Base-by-base conservation (phyloP, 1,140 invertebrate species). In the Orius insidiosus region DNA sequence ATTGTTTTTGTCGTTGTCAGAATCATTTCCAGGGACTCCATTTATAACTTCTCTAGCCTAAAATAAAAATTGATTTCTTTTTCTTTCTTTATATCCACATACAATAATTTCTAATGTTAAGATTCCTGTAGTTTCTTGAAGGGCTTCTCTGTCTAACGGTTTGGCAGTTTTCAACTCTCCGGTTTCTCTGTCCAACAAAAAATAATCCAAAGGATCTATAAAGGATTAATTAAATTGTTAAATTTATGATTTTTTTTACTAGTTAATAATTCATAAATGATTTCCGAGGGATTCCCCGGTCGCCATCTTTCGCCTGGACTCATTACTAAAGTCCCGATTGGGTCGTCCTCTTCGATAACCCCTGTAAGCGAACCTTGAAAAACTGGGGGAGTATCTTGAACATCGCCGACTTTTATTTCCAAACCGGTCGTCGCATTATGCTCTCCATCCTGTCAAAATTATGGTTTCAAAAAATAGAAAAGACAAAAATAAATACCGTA, bases 131-230 rank as follows among this genome's bases (percentile, higher is more conserved):
- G 79, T 74, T 58, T 85, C 78, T 10, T 72, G 69, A 16, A 89
- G 59, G 8, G 81, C 75, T 63, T 90, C 86, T 51, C 81, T 72
- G 60, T 92, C 84, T 37, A 92, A 57, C 0, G 81, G 84, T 54
- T 80, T 80, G 0, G 82, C 85, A 1, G 85, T 88, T 52, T 74
- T 72, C 33, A 92, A 58, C 59, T 88, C 81, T 6, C 87, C 86
- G 7, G 72, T 78, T 14, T 71, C 67, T 16, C 74, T 65, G 62
- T 92, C 80, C 53, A 92, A 56, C 7, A 80, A 63, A 59, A 92
- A 92, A 58, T 85, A 88, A 56, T 89, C 82, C 56, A 80, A 74
- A 3, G 85, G 84, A 72, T 89, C 84, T 88, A 54, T n/a, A n/a
- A 60, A 50, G 5, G 2, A 43, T n/a, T 30, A 18, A 14, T 44